These are phyloP conservation scores for Linyphia triangularis DNA, from an alignment of 2,888 invertebrate species.

Conservation along the genomic window DNA sequence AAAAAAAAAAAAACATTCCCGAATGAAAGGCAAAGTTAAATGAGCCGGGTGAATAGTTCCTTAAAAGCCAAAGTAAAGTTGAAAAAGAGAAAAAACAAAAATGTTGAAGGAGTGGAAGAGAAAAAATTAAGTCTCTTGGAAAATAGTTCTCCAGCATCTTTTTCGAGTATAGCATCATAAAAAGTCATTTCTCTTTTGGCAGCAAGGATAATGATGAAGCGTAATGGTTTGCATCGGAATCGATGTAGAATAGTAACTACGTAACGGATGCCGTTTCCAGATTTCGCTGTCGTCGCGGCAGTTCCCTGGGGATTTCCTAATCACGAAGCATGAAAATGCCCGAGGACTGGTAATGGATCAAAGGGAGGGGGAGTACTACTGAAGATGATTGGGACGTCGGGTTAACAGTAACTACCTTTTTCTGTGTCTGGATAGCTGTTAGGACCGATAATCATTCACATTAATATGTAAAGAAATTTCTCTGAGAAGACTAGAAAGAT, in stretches of 20 bases:
- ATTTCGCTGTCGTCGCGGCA: conserved; percentile 17
- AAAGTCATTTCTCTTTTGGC: conserved; percentile 71
- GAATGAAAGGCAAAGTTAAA: conserved; percentile 72
- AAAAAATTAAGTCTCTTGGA: conserved; percentile 57
- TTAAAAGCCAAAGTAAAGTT: conserved; percentile 44
- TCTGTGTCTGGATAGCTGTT: too few relatives aligned
- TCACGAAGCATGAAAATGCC: conserved; percentile 31
- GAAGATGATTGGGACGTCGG: not conserved
- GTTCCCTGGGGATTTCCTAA: conserved; percentile 33
- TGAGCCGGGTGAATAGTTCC: conserved; percentile 71
- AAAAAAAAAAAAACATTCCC: conserved; percentile 28
- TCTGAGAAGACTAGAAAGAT: too few relatives aligned
- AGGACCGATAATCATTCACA: too few relatives aligned
- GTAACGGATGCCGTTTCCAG: conserved; percentile 36
- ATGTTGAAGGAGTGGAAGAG: conserved; percentile 10
- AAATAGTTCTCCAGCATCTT: conserved; percentile 61
- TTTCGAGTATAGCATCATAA: conserved; percentile 55
- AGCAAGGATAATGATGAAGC: conserved; percentile 70
- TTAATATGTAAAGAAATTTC: too few relatives aligned
- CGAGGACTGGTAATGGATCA: conserved; percentile 6
- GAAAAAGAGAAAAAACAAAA: not conserved
- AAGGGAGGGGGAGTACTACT: not conserved
- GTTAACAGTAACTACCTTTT: not conserved
- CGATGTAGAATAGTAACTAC: conserved; percentile 54
- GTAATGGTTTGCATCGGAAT: conserved; percentile 73